These are phyloP conservation scores for Cettia cetti DNA, from an alignment of 2,113 vertebrate genomes.

Conservation along the genomic window DNA sequence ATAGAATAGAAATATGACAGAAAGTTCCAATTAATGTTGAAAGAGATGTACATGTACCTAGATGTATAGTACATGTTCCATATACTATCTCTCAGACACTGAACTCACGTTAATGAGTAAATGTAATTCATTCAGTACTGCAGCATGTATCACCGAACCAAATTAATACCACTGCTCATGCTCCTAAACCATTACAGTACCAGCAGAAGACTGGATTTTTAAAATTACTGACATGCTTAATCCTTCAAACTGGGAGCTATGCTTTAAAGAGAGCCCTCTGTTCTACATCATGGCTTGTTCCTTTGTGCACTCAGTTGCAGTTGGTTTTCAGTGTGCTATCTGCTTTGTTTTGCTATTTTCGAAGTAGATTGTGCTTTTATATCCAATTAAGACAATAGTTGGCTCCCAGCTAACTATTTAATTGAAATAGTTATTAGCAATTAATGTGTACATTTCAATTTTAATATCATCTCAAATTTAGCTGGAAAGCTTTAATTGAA, in stretches of 20 bases:
- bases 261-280: not conserved
- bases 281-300: not conserved
- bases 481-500: not conserved
- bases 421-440: not conserved
- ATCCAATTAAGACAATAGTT: not conserved
- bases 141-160: not conserved
- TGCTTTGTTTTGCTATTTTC: not conserved
- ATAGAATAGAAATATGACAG: not conserved
- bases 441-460: not conserved
- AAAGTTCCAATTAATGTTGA: not conserved
- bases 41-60: not conserved
- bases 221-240: not conserved
- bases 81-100: not conserved
- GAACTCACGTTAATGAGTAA: accelerated
- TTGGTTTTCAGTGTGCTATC: not conserved
- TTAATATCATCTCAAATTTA: not conserved
- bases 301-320: not conserved
- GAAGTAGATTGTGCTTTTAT: not conserved
- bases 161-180: not conserved
- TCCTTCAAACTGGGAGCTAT: not conserved
- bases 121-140: not conserved
- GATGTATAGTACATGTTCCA: not conserved
- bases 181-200: not conserved
- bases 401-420: not conserved
- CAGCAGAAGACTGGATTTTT: not conserved